Percentiles rank a stretch among this genome's conserved stretches.
These are phyloP conservation scores for Pseudanteris insignis DNA, from an alignment of 2,888 invertebrate species.

Conservation along the genomic window DNA sequence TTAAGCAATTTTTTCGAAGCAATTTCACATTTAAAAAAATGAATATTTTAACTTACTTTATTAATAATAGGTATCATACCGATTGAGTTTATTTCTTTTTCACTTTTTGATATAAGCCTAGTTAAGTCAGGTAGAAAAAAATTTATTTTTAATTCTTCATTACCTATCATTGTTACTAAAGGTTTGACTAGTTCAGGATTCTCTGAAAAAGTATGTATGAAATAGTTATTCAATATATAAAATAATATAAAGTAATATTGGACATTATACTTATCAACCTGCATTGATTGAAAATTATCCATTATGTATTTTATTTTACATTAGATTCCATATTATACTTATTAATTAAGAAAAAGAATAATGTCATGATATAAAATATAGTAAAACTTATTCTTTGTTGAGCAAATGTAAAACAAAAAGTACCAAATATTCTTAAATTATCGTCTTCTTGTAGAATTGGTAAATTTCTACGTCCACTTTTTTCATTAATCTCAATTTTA, in stretches of 20 bases:
- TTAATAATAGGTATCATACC: constrained; percentile 56
- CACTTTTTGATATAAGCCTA: constrained; percentile 53
- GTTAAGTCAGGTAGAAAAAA: constrained; percentile 57
- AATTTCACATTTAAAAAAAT: no score
- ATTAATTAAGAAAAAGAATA: no score
- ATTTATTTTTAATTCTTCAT: constrained; percentile 55
- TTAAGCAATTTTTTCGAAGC: no score
- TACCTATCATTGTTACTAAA: constrained; percentile 54
- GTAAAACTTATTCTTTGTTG: no score
- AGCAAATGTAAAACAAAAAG: constrained; percentile 1
- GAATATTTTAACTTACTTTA: constrained; percentile 54
- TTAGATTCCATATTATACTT: no score
- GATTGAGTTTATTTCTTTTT: constrained; percentile 55
- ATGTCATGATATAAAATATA: no score
- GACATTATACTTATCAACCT: no score
- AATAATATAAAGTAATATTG: no score
- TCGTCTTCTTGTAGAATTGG: constrained; percentile 62
- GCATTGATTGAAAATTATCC: no score
- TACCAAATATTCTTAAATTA: constrained; percentile 60
- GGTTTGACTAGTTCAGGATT: constrained; percentile 63
- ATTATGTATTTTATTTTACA: no score
- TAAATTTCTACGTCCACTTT: constrained; percentile 59
- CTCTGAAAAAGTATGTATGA: no score
- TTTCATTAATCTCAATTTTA: constrained; percentile 58
- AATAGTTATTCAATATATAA: no score